Evolutionary conservation across 1,140 invertebrate species (phyloP).

Genomic region (Diachasmimorpha longicaudata): DNA sequence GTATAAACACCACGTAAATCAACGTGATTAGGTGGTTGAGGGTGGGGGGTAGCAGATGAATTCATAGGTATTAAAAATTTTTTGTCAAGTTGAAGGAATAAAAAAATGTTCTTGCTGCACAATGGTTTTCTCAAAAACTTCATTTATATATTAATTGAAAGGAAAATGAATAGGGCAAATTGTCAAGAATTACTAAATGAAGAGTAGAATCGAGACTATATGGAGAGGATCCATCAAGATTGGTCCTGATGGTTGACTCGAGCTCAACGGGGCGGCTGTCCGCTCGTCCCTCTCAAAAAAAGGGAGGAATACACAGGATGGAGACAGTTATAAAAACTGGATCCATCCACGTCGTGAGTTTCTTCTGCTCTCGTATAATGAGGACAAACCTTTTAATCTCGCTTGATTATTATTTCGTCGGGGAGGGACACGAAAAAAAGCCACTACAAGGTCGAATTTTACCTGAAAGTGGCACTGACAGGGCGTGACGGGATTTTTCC

Average conservation of each 20-base stretch:
- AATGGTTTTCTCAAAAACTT: too few species aligned
- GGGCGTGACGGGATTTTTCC: constrained; percentile 30
- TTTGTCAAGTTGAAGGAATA: constrained; percentile 18
- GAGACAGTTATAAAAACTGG: constrained; percentile 33
- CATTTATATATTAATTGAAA: too few species aligned
- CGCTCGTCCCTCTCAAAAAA: background rate
- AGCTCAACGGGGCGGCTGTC: background rate
- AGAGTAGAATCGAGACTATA: background rate
- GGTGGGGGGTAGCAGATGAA: constrained; percentile 12
- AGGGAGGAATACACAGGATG: constrained; percentile 5
- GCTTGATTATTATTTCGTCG: constrained; percentile 30
- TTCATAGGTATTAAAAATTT: constrained; percentile 43
- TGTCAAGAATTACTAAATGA: background rate
- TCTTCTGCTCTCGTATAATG: constrained; percentile 22
- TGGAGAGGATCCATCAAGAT: background rate
- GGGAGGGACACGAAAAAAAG: constrained; percentile 4
- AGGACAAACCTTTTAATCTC: constrained; percentile 34
- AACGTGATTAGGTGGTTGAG: constrained; percentile 45
- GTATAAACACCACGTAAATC: constrained; percentile 62
- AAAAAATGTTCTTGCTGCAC: too few species aligned
- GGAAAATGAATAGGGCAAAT: background rate
- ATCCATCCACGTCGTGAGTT: constrained; percentile 19
- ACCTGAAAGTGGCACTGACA: constrained; percentile 12
- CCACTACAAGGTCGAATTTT: constrained; percentile 1
- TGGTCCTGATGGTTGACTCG: background rate